Conservation (phyloP, 2,113 vertebrate species). For the Leptocoma aspasia region DNA sequence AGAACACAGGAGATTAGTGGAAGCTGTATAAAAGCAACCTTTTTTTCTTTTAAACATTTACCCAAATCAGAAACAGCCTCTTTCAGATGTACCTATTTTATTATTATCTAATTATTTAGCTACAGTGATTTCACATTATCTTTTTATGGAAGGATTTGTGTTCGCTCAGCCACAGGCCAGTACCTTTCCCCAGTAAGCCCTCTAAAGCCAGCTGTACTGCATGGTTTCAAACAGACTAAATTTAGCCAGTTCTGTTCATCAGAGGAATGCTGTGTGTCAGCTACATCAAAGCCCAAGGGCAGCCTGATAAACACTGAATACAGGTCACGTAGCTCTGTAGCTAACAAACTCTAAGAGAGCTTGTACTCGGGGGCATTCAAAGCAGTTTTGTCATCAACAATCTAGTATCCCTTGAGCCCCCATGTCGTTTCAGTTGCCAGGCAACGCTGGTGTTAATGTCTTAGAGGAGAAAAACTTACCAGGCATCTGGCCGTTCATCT, state of each 20-base stretch:
- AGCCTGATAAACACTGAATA: slow-evolving; percentile 83
- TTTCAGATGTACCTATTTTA: neutral
- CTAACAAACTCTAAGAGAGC: slow-evolving; percentile 82
- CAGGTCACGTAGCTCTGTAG: slow-evolving; percentile 85
- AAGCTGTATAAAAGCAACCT: neutral
- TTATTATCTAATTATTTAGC: slow-evolving; percentile 29
- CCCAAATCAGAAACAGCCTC: neutral
- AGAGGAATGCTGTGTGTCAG: slow-evolving; percentile 82
- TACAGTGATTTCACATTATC: slow-evolving; percentile 11
- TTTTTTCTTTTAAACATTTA: neutral
- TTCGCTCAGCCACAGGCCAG: slow-evolving; percentile 63
- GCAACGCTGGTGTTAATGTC: slow-evolving; percentile 86
- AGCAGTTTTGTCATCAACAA: slow-evolving; percentile 87
- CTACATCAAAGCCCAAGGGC: slow-evolving; percentile 82
- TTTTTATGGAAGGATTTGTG: slow-evolving; percentile 62
- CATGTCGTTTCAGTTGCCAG: slow-evolving; percentile 86
- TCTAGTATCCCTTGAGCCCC: slow-evolving; percentile 83
- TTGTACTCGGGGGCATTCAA: slow-evolving; percentile 80
- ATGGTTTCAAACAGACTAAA: slow-evolving; percentile 81
- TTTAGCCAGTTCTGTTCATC: slow-evolving; percentile 83
- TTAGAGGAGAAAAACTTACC: slow-evolving; percentile 84
- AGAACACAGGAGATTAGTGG: slow-evolving; percentile 12
- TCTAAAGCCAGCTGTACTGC: slow-evolving; percentile 74
- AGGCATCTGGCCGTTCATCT: slow-evolving; percentile 99
- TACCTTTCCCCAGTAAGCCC: slow-evolving; percentile 66